A percentile compares a stretch with the other conserved stretches of the same genome.
phyloP scores from a whole-genome alignment of 2,113 vertebrate genomes.

The Bos javanicus region DNA sequence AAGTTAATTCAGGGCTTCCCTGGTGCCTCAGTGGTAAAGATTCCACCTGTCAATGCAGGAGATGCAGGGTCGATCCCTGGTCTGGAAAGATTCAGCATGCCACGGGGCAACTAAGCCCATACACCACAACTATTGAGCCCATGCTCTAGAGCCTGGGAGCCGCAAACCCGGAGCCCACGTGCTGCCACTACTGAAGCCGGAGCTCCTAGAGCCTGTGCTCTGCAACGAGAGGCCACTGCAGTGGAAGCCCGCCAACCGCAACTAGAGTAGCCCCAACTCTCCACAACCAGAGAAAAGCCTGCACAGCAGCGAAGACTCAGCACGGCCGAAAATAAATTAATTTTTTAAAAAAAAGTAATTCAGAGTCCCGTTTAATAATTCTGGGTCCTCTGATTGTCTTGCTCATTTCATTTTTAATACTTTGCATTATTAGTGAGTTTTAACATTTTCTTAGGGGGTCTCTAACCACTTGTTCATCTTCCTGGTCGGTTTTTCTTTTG shows the following conservation, averaged over 20 bases:
- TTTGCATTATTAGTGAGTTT: neutral
- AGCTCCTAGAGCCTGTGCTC: neutral
- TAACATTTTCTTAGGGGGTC: neutral
- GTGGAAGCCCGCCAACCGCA: rapidly evolving
- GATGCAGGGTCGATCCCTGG: neutral
- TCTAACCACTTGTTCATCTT: neutral
- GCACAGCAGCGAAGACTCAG: neutral
- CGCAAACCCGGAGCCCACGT: neutral
- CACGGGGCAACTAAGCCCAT: neutral
- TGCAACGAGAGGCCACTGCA: rapidly evolving
- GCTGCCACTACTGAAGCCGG: neutral
- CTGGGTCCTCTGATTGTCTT: neutral
- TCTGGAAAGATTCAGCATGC: neutral
- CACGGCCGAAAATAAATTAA: neutral
- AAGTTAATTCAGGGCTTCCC: neutral
- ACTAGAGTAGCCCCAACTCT: neutral
- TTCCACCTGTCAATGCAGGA: neutral
- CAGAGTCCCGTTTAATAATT: neutral
- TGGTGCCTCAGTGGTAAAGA: neutral
- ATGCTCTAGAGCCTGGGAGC: neutral
- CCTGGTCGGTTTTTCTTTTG: neutral
- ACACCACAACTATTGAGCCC: neutral
- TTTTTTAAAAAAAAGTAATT: neutral
- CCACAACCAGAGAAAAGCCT: neutral
- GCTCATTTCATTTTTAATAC: neutral